Conservation (phyloP, 2,113 vertebrate species). For the Paedocypris sp. region DNA sequence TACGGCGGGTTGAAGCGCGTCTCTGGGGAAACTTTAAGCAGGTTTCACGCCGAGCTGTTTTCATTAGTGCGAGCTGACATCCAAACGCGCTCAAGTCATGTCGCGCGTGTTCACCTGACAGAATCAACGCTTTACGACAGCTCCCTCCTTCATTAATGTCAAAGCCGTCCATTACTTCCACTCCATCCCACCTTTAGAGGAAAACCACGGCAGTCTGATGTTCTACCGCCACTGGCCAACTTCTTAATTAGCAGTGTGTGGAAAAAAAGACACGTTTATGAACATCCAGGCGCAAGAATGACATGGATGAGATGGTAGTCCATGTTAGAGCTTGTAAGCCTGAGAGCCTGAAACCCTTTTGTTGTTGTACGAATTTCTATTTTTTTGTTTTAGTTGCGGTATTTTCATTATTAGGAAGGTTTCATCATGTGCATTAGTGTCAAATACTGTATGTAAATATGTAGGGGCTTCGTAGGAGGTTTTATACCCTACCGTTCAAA, state of each 20-base stretch:
- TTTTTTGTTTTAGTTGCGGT: too few relatives aligned
- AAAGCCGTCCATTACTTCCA: not conserved
- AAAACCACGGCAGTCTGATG: not conserved
- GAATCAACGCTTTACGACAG: not conserved
- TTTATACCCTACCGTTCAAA: too few relatives aligned
- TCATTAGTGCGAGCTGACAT: slow-evolving; percentile 16
- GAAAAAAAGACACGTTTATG: not conserved
- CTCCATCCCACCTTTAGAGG: not conserved
- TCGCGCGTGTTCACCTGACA: not conserved
- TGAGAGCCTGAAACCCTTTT: too few relatives aligned
- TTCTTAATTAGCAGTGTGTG: not conserved
- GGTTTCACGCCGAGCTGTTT: slow-evolving; percentile 10
- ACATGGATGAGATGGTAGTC: too few relatives aligned
- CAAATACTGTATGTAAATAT: too few relatives aligned
- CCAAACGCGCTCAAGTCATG: not conserved
- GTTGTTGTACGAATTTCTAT: too few relatives aligned
- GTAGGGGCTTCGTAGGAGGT: too few relatives aligned
- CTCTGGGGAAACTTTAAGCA: slow-evolving; percentile 2
- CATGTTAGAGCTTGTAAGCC: too few relatives aligned
- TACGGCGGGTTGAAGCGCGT: not conserved
- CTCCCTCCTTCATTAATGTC: slow-evolving; percentile 8
- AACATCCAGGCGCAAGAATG: too few relatives aligned
- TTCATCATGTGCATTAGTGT: too few relatives aligned
- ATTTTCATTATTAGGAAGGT: too few relatives aligned
- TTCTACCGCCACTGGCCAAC: not conserved